Evolutionary conservation across 2,113 vertebrate species (phyloP), one percentile per base, ranked within the genome.

Genomic region (Micronisus gabar): DNA sequence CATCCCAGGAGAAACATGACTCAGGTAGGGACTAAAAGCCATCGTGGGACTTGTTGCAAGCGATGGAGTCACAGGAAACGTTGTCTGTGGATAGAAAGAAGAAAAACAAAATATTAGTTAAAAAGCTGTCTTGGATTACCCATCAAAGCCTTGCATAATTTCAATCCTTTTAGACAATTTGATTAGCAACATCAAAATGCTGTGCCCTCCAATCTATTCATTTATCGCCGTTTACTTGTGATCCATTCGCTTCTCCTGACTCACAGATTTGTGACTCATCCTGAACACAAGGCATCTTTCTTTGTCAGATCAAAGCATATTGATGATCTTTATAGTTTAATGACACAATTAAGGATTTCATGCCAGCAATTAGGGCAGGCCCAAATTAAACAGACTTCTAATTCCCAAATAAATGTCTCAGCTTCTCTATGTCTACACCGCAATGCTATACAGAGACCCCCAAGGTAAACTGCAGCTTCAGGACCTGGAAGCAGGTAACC

Each of bases 1-100:
- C 98, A 99, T 99, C 53, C 99, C 98, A 92, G 99, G 99, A 95
- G 98, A 98, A 97, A 99, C 98, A 94, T 99, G 99, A 98, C 98
- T 99, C 89, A 99, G 97, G 98, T 99, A 99, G 18, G 99, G 99
- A 98, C 98, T 99, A 96, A 99, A 99, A 89, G 99, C 98, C 99
- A 99, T 98, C n/a, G 98, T 98, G 96, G 99, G 99, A 96, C 98
- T 99, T 53, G 98, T 98, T 96, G 98, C 98, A 97, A 99, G 96
- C 26, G 99, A 98, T 56, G 98, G 99, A 88, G 98, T 98, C 97
- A 99, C 95, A 91, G 99, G 98, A 98, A 99, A 99, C 6, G 99
- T 98, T 38, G 98, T 98, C 99, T 99, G 97, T 48, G 41, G 84
- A 86, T 4, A 96, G 88, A 97, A 91, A 97, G 72, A 98, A 79